Evolutionary conservation across 2,888 invertebrate species (phyloP).

Genomic region (Oscheius sp.): DNA sequence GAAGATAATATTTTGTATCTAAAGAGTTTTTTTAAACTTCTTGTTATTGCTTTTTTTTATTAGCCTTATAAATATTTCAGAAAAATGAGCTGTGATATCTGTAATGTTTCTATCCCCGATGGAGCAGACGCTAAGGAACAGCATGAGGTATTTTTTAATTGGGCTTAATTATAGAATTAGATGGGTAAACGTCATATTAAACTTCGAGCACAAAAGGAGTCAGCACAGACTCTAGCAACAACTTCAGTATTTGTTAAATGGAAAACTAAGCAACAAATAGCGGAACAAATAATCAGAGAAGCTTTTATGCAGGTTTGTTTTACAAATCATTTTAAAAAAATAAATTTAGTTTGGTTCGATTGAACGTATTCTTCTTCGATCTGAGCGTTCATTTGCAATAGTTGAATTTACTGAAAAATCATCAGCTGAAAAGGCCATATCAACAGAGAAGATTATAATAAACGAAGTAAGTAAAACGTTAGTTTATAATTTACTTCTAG

Average conservation of each 20-base stretch:
- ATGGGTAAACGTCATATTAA: conserved; percentile 33
- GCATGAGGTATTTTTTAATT: conserved; percentile 15
- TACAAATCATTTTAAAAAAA: background rate
- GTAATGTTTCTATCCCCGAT: conserved; percentile 19
- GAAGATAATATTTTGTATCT: background rate
- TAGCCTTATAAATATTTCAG: background rate
- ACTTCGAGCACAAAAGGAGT: conserved; percentile 5
- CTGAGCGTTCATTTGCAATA: conserved; percentile 8
- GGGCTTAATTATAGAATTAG: background rate
- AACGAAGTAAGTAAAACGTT: background rate
- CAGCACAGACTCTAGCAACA: background rate
- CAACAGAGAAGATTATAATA: background rate
- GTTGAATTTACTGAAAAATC: conserved; percentile 6
- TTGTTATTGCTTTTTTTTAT: background rate
- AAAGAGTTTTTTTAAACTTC: background rate
- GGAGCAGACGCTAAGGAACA: conserved; percentile 19
- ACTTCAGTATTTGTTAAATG: conserved; percentile 28
- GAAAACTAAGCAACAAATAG: background rate
- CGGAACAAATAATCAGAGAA: background rate
- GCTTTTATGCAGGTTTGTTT: background rate
- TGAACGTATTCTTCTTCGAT: conserved; percentile 16
- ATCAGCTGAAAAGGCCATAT: background rate
- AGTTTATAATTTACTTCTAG: background rate
- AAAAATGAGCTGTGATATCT: conserved; percentile 20
- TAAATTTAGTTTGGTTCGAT: conserved; percentile 14